Percentiles rank a stretch among this genome's conserved stretches.
Conservation (phyloP, 2,888 invertebrate genomes). For the Spatulosminthurus flaviceps region DNA sequence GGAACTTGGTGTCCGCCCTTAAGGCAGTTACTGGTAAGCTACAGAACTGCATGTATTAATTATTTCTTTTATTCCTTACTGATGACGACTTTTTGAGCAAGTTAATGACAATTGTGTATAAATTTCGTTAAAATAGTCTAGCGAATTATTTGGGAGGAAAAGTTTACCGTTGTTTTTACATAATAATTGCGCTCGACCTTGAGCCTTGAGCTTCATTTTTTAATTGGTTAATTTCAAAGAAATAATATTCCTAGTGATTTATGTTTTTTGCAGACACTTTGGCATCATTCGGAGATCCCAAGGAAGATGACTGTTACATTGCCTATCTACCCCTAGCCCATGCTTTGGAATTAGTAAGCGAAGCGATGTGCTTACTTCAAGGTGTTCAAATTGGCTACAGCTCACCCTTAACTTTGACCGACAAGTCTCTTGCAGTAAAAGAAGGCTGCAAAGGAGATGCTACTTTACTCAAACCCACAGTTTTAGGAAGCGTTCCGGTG, state of each 20-base stretch:
- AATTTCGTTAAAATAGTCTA: too few species aligned
- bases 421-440: conserved; percentile 94
- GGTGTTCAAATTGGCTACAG: conserved; percentile 78
- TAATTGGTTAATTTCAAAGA: too few species aligned
- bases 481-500: conserved; percentile 96
- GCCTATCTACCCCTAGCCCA: conserved; percentile 97
- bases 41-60: conserved; percentile 70
- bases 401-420: conserved; percentile 91
- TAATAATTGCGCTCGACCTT: too few species aligned
- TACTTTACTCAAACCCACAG: conserved; percentile 86
- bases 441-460: conserved; percentile 89
- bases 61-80: too few species aligned
- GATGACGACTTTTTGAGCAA: too few species aligned
- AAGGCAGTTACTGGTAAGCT: conserved; percentile 69
- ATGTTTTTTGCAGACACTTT: conserved; percentile 36
- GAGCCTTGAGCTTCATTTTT: too few species aligned
- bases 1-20: conserved; percentile 81
- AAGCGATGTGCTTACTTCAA: conserved; percentile 62
- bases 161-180: too few species aligned
- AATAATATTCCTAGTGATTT: not conserved
- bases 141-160: too few species aligned
- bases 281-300: conserved; percentile 50
- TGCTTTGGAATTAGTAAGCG: conserved; percentile 85
- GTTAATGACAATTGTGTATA: too few species aligned
- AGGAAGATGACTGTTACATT: conserved; percentile 79